A percentile compares a stretch with the other conserved stretches of the same genome.
These are phyloP conservation scores for Lacerta viridis DNA, from an alignment of 2,797 vertebrate genomes.

Conservation along the genomic window DNA sequence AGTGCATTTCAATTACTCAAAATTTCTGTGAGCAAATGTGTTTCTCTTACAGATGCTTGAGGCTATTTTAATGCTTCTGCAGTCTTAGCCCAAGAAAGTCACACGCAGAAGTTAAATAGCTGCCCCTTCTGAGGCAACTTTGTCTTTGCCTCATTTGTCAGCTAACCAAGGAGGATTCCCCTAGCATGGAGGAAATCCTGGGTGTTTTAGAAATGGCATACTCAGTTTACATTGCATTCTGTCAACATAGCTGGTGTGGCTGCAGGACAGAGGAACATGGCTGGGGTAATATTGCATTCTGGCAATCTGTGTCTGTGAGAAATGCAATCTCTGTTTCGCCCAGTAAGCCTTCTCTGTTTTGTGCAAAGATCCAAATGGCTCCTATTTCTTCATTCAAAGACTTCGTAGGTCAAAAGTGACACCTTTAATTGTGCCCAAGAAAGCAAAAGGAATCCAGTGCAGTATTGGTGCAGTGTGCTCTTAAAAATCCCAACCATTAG, in stretches of 20 bases:
- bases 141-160: neutral
- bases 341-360: conserved; percentile 35
- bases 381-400: conserved; percentile 18
- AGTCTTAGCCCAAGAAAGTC: neutral
- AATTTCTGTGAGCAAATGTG: neutral
- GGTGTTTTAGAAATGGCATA: conserved; percentile 43
- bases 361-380: conserved; percentile 28
- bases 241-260: conserved; percentile 42
- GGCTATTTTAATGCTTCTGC: neutral
- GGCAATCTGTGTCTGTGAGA: conserved; percentile 42
- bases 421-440: conserved; percentile 12
- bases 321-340: conserved; percentile 36
- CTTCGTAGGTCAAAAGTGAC: neutral
- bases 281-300: conserved; percentile 48
- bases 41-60: conserved; percentile 9
- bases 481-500: neutral
- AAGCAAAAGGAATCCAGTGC: conserved; percentile 1
- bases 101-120: neutral
- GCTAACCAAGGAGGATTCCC: conserved; percentile 32
- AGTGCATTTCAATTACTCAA: neutral
- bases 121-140: conserved; percentile 7
- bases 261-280: conserved; percentile 40
- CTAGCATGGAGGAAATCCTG: conserved; percentile 43
- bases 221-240: conserved; percentile 51
- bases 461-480: neutral